A percentile compares a stretch with the other conserved stretches of the same genome.
These are phyloP conservation scores for Alces alces DNA, from an alignment of 2,113 vertebrate genomes.

Conservation along the genomic window DNA sequence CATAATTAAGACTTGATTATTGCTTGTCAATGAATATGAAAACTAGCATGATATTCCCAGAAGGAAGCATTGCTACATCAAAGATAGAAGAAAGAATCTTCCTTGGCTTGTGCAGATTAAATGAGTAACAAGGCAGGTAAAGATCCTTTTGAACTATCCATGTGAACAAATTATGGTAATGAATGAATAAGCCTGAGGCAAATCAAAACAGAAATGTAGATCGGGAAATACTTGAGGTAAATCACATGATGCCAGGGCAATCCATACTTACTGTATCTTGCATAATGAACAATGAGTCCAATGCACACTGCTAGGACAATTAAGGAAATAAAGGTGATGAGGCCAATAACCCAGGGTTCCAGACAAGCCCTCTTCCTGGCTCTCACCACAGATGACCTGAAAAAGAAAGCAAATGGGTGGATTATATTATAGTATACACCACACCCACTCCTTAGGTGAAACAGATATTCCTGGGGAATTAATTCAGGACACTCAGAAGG, in stretches of 20 bases:
- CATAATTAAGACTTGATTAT: neutral
- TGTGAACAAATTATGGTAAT: neutral
- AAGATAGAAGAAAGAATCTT: neutral
- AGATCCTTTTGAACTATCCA: neutral
- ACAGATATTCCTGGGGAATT: neutral
- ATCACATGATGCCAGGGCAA: neutral
- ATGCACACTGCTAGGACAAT: slow-evolving; percentile 66
- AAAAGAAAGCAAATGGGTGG: neutral
- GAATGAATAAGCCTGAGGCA: neutral
- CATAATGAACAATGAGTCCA: slow-evolving; percentile 67
- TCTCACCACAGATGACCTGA: slow-evolving; percentile 34
- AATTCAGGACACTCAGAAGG: neutral
- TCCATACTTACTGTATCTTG: slow-evolving; percentile 68
- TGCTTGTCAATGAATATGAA: neutral
- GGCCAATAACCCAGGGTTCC: slow-evolving; percentile 66
- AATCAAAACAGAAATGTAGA: slow-evolving; percentile 20
- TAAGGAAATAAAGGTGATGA: slow-evolving; percentile 62
- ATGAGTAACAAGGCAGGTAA: neutral
- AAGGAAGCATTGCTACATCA: neutral
- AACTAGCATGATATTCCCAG: neutral
- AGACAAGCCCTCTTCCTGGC: slow-evolving; percentile 18
- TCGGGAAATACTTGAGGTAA: neutral
- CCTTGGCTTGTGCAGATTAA: neutral
- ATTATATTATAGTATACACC: neutral
- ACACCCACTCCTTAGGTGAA: neutral